These are phyloP conservation scores for Melolontha melolontha DNA, from an alignment of 2,888 invertebrate species.

Conservation along the genomic window DNA sequence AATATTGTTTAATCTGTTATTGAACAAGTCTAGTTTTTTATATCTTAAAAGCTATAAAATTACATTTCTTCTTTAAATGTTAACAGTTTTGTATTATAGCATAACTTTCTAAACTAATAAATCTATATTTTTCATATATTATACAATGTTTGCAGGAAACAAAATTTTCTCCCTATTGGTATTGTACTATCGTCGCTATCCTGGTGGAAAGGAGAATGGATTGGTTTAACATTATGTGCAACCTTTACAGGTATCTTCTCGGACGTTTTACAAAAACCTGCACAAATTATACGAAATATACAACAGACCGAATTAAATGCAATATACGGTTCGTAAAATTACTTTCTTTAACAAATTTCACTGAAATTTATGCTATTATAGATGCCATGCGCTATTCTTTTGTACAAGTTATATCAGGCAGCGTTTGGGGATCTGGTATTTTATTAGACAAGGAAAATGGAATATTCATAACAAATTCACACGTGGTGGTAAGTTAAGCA, in stretches of 20 bases:
- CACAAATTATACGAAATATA: not conserved
- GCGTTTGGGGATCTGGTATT: slow-evolving; percentile 72
- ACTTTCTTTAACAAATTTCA: not conserved
- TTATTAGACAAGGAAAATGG: slow-evolving; percentile 66
- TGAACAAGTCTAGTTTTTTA: no score
- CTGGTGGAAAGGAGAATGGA: slow-evolving; percentile 75
- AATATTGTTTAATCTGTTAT: no score
- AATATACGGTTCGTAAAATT: not conserved
- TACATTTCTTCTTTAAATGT: no score
- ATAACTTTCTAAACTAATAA: no score
- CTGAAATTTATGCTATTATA: slow-evolving; percentile 55
- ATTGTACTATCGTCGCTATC: slow-evolving; percentile 71
- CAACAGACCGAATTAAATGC: not conserved
- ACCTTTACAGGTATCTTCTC: slow-evolving; percentile 58
- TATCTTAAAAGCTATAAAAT: no score
- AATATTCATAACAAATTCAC: slow-evolving; percentile 72
- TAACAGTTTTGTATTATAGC: no score
- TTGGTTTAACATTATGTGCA: slow-evolving; percentile 71
- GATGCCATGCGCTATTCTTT: slow-evolving; percentile 55
- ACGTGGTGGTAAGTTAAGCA: slow-evolving; percentile 69
- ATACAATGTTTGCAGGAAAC: not conserved
- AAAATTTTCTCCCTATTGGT: slow-evolving; percentile 62
- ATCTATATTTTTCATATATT: no score
- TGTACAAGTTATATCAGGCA: slow-evolving; percentile 70
- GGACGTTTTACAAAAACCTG: slow-evolving; percentile 9